Conservation (phyloP, 2,113 vertebrate species). For the Manacus vitellinus region DNA sequence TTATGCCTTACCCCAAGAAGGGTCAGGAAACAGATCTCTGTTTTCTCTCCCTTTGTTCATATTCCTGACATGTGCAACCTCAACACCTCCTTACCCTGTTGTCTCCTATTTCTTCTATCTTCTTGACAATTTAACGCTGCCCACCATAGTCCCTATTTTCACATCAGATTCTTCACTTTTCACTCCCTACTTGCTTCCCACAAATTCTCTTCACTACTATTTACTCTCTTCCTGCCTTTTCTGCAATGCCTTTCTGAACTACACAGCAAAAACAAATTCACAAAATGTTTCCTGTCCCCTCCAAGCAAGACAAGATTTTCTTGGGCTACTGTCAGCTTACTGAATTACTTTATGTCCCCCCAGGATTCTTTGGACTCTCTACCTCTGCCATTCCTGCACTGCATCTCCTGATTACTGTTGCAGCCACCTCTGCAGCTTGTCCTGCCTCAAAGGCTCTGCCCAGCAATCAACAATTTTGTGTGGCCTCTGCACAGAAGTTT, state of each 20-base stretch:
- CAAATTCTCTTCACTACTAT: neutral
- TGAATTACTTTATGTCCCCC: neutral
- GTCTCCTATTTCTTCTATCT: neutral
- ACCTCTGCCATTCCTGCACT: neutral
- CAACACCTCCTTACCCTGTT: neutral
- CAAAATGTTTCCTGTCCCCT: neutral
- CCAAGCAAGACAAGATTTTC: neutral
- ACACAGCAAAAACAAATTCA: neutral
- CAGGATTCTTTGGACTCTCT: neutral
- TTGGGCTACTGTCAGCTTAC: neutral
- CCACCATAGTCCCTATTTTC: neutral
- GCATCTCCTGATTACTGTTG: neutral
- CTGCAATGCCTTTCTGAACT: neutral
- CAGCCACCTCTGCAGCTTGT: neutral
- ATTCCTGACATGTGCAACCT: neutral
- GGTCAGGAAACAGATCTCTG: neutral
- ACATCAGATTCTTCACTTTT: neutral
- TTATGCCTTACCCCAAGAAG: neutral
- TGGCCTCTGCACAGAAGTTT: neutral
- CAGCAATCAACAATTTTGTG: neutral
- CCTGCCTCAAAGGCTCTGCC: neutral
- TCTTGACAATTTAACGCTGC: neutral
- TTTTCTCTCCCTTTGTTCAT: neutral
- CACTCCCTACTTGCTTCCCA: neutral
- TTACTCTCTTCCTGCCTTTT: neutral